Evolutionary conservation across 2,888 invertebrate genomes (phyloP).

Genomic region (Cyaniris semiargus): DNA sequence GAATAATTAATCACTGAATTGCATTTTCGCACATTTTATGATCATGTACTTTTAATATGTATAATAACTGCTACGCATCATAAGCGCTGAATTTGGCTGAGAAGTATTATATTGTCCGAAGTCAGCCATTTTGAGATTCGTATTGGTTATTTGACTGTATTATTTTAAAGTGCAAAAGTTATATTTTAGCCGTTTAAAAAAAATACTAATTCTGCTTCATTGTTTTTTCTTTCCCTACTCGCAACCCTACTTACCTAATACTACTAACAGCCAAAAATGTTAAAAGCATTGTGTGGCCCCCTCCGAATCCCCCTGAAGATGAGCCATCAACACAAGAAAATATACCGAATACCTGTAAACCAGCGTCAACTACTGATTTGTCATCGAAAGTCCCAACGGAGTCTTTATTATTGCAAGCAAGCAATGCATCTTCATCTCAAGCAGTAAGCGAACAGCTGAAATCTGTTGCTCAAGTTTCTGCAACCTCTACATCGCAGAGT

Average conservation of each 20-base stretch:
- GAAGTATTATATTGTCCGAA: neutral
- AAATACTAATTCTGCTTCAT: slow-evolving; percentile 70
- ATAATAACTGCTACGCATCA: slow-evolving; percentile 11
- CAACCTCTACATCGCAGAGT: slow-evolving; percentile 52
- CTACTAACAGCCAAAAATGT: slow-evolving; percentile 71
- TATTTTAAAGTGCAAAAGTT: neutral
- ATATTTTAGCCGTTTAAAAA: slow-evolving; percentile 45
- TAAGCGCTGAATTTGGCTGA: neutral
- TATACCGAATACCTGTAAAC: slow-evolving; percentile 26
- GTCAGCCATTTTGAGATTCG: slow-evolving; percentile 10
- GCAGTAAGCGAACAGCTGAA: slow-evolving; percentile 48
- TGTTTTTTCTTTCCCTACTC: slow-evolving; percentile 60
- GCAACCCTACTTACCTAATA: slow-evolving; percentile 51
- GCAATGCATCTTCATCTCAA: slow-evolving; percentile 45
- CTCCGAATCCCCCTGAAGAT: slow-evolving; percentile 67
- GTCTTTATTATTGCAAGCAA: slow-evolving; percentile 37
- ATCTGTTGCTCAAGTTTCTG: slow-evolving; percentile 50
- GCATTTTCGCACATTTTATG: neutral
- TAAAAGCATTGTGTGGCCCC: slow-evolving; percentile 79
- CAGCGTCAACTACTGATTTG: neutral
- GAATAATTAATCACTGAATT: neutral
- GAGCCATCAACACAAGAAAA: slow-evolving; percentile 48
- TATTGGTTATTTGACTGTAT: slow-evolving; percentile 4
- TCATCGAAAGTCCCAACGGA: slow-evolving; percentile 33
- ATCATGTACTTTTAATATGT: neutral